These are phyloP conservation scores for Troilus luridus DNA, from an alignment of 2,888 invertebrate species.

Conservation along the genomic window DNA sequence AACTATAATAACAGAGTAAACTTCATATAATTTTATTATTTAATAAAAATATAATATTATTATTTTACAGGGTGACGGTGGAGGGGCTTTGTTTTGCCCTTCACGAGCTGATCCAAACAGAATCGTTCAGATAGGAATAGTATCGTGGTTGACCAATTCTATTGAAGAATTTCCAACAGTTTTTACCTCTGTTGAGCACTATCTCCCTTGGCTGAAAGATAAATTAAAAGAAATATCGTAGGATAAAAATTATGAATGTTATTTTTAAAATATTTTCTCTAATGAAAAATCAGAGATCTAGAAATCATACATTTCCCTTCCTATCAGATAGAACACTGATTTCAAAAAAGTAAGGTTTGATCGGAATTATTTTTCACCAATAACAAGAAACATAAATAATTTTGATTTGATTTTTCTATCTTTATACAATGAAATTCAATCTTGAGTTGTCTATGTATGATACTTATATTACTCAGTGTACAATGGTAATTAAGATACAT, in stretches of 20 bases:
- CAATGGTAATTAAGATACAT: too few relatives aligned
- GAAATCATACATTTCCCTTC: neutral
- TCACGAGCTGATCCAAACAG: conserved; percentile 72
- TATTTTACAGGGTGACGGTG: conserved; percentile 79
- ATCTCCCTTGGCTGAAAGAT: conserved; percentile 77
- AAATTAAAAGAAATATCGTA: neutral
- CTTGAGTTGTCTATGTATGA: too few relatives aligned
- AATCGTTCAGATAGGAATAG: conserved; percentile 83
- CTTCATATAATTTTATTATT: too few relatives aligned
- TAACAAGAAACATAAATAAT: neutral
- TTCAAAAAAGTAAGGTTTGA: neutral
- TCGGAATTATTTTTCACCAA: neutral
- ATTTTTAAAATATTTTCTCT: neutral
- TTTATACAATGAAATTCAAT: neutral
- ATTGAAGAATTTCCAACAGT: conserved; percentile 81
- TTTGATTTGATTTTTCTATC: neutral
- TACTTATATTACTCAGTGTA: too few relatives aligned
- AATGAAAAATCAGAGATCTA: too few relatives aligned
- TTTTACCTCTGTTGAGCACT: conserved; percentile 80
- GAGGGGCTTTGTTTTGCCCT: conserved; percentile 83
- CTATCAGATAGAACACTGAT: neutral
- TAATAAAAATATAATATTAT: neutral
- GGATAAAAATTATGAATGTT: neutral
- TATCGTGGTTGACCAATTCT: conserved; percentile 93
- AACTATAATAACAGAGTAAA: too few relatives aligned